Conservation (phyloP, 2,888 invertebrate species). For the Andrena flavipes region DNA sequence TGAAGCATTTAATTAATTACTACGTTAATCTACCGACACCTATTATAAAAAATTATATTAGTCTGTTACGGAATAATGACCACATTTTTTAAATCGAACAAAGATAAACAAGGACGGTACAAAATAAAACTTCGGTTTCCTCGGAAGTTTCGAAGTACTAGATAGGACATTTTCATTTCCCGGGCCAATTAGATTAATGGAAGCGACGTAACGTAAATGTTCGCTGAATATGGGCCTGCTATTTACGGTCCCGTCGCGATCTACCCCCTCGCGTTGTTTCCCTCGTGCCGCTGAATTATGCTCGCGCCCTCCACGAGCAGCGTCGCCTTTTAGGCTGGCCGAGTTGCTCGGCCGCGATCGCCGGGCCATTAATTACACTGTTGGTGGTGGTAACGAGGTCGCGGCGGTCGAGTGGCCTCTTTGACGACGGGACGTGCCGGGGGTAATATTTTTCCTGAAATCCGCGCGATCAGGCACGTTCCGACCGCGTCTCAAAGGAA, state of each 20-base stretch:
- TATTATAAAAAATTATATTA: no score
- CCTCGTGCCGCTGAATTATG: neutral
- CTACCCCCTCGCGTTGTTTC: neutral
- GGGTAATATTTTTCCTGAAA: constrained; percentile 7
- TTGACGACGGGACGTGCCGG: neutral
- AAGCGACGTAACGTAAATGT: neutral
- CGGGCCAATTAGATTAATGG: neutral
- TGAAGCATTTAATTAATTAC: no score
- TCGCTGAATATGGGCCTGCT: neutral
- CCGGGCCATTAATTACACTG: constrained; percentile 39
- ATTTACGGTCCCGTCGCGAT: constrained; percentile 1
- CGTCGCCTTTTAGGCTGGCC: neutral
- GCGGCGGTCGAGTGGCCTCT: constrained; percentile 11
- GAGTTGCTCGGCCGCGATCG: constrained; percentile 24
- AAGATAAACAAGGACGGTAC: no score
- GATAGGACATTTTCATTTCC: no score
- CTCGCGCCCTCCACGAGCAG: neutral
- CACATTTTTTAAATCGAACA: no score
- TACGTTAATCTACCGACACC: no score
- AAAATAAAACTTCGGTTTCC: no score
- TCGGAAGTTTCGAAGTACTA: no score
- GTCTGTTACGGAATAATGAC: no score
- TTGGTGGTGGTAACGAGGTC: constrained; percentile 16
- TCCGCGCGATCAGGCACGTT: constrained; percentile 13
- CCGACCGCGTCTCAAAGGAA: neutral